Evolutionary conservation across 2,888 invertebrate genomes (phyloP).

Genomic region (Melanotus villosus): DNA sequence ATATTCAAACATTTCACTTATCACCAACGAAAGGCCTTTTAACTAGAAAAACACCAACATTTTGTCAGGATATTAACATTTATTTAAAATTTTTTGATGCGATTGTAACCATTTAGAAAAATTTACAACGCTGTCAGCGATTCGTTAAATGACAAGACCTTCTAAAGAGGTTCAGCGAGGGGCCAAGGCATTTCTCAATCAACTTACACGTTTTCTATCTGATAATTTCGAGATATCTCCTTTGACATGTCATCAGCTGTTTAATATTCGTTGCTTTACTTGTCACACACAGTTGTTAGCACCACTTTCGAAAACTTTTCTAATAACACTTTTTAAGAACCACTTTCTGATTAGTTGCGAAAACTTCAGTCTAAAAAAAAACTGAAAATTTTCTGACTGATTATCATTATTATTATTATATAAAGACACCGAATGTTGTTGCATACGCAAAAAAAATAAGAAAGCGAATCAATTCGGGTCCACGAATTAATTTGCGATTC

Average conservation of each 20-base stretch:
- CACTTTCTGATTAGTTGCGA: too few relatives aligned
- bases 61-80: slow-evolving; percentile 12
- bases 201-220: slow-evolving; percentile 19
- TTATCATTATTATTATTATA: too few relatives aligned
- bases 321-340: neutral
- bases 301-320: slow-evolving; percentile 4
- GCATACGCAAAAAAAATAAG: too few relatives aligned
- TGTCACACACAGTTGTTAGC: slow-evolving; percentile 8
- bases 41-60: slow-evolving; percentile 1
- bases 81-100: neutral
- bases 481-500: slow-evolving; percentile 35
- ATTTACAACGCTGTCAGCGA: slow-evolving; percentile 22
- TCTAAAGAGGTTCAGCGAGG: slow-evolving; percentile 1
- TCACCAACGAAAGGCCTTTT: neutral
- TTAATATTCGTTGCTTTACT: slow-evolving; percentile 20
- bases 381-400: too few relatives aligned
- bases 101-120: slow-evolving; percentile 17
- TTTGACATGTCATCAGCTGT: slow-evolving; percentile 18
- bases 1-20: too few relatives aligned
- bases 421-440: too few relatives aligned
- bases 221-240: slow-evolving; percentile 10
- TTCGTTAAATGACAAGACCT: slow-evolving; percentile 17
- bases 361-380: too few relatives aligned
- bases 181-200: slow-evolving; percentile 15
- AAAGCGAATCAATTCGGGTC: slow-evolving; percentile 12